Base-by-base conservation (phyloP, 2,888 invertebrate genomes). In the Andrena camellia region DNA sequence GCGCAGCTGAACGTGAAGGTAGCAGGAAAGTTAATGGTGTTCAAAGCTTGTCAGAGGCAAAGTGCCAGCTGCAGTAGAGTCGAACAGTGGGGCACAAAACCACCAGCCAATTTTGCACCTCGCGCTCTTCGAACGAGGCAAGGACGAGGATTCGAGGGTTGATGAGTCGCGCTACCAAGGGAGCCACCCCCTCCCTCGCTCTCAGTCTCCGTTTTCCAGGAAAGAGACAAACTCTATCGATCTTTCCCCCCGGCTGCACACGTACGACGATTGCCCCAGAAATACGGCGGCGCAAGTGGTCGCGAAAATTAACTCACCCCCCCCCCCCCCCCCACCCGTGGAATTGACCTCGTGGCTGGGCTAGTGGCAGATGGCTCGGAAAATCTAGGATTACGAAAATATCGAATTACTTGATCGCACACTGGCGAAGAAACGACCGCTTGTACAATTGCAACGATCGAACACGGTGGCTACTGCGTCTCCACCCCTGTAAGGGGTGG, bases 351-450 rank as follows among this genome's bases (percentile, higher is more conserved):
- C 26, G 20, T 23, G n/a, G 50, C 35, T 10, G 10, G n/a, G 62
- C 13, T 8, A 67, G 82, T 86, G 89, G 84, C 92, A 91, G 92
- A 92, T 92, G 92, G 92, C 88, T 87, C 77, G 92, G 92, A 91
- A 92, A 91, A 92, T 91, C 89, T 89, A 89, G 91, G 89, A 92
- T 92, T 92, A 92, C 88, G 87, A 91, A 92, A 91, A 91, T 91
- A 92, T 92, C 91, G 90, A 90, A 87, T 91, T 90, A 90, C 90
- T 77, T 63, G 62, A 64, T 33, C 42, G 70, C 73, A 62, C 78
- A 72, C 78, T 75, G 76, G 52, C 35, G 81, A 79, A 77, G 86
- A 74, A 85, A 89, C 86, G 87, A 85, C 85, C 85, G 83, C 86
- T 85, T 82, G 84, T 60, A 78, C 85, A 82, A 89, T 86, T 87